Base-by-base conservation (phyloP, 2,888 invertebrate species). In the Andrena hattorfiana region DNA sequence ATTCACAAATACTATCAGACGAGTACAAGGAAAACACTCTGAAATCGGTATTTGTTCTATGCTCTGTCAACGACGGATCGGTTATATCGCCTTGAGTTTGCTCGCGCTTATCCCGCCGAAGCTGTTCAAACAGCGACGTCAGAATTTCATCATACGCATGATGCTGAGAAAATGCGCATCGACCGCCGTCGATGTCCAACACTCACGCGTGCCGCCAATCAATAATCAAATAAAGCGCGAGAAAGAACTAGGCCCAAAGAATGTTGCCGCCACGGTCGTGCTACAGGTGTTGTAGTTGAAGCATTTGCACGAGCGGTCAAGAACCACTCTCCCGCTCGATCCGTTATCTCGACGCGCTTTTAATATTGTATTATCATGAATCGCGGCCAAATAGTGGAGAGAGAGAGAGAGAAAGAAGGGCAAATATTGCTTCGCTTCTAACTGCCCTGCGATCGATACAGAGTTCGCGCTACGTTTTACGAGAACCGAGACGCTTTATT, bases 71-170 rank as follows among this genome's bases (percentile, higher is more conserved):
- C 28, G 35, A 13, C 60, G 49, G n/a, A 72, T 59, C 72, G 63
- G 72, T 81, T 26, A 28, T 51, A 81, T 72, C 80, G 23, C 48
- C 4, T 23, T 1, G 32, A 56, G 69, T 54, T 54, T 59, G 35
- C 6, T 35, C 26, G 26, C 56, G 56, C n/a, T 35, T 69, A 59
- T 42, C 30, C 56, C 42, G 26, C 56, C 48, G 51, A 32, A 35
- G 32, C 71, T 78, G 66, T 80, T 54, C 71, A 80, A 80, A 79
- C 51, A 77, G 60, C 28, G 20, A 10, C 28, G 51, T 54, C 60
- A 32, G 13, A 60, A 66, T 80, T 71, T 80, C 66, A 71, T 78
- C 66, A 10, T 13, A 54, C 26, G 51, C 23, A 32, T 10, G 32
- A n/a, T 13, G 20, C 7, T 42, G 4, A 42, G 42, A 42, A 42